Evolutionary conservation across 2,113 vertebrate species (phyloP).

Genomic region (Sylvilagus bachmani): DNA sequence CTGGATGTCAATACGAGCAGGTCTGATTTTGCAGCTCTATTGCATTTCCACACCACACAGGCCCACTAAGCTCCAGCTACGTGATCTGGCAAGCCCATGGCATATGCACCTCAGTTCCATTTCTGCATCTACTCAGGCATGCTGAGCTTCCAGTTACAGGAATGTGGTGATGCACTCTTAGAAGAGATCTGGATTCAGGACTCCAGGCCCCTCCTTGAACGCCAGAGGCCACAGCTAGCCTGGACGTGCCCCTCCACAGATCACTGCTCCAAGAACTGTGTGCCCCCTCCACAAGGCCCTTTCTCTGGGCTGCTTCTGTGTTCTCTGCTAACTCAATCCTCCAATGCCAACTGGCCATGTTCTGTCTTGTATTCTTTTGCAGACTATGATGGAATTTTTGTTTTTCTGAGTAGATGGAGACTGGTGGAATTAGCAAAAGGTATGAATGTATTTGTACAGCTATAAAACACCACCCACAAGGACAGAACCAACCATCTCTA

Average conservation of each 20-base stretch:
- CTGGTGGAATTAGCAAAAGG: neutral
- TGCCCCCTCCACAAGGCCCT: neutral
- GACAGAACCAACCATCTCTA: neutral
- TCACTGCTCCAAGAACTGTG: neutral
- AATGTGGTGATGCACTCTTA: accelerated
- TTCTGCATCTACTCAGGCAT: neutral
- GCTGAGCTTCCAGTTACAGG: accelerated
- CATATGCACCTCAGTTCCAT: no score
- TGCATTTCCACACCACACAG: accelerated
- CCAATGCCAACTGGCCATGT: neutral
- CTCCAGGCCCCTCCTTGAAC: neutral
- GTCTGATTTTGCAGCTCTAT: no score
- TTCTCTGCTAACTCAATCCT: neutral
- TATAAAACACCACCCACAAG: neutral
- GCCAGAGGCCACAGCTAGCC: neutral
- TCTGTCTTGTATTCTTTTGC: neutral
- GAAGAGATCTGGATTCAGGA: neutral
- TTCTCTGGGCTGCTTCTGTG: neutral
- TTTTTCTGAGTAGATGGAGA: neutral
- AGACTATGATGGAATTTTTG: neutral
- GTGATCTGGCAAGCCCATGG: no score
- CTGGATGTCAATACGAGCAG: no score
- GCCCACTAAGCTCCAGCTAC: neutral
- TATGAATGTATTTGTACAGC: neutral
- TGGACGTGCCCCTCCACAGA: neutral